Evolutionary conservation across 2,797 vertebrate genomes (phyloP).

Genomic region (Acipenser transmontanus): DNA sequence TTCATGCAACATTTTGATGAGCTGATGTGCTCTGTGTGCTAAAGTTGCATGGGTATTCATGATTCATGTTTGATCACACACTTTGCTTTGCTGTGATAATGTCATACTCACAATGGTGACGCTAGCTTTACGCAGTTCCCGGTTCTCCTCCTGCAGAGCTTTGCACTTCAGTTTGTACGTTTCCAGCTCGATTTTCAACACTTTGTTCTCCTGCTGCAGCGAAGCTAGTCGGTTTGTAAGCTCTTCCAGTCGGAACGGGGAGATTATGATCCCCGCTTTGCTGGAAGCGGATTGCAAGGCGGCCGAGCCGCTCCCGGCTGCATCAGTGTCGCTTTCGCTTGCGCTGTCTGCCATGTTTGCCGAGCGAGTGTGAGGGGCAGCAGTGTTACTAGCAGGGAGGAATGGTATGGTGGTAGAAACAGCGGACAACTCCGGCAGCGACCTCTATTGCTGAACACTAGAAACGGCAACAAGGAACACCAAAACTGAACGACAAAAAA

Average conservation of each 20-base stretch:
- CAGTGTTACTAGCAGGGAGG: conserved; percentile 24
- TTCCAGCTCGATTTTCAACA: conserved; percentile 96
- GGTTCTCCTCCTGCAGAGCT: conserved; percentile 95
- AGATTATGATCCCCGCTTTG: conserved; percentile 87
- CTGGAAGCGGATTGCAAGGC: conserved; percentile 66
- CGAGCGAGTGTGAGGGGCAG: conserved; percentile 45
- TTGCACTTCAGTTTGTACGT: conserved; percentile 99
- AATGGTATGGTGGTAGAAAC: conserved; percentile 14
- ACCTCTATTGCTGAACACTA: conserved; percentile 14
- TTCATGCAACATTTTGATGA: too few species aligned
- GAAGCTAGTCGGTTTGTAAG: conserved; percentile 90
- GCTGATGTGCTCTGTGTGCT: too few species aligned
- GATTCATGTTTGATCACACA: neutral
- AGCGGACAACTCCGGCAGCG: conserved; percentile 15
- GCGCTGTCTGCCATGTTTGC: conserved; percentile 70
- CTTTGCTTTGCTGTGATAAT: neutral
- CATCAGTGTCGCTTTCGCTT: conserved; percentile 78
- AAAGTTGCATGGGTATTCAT: too few species aligned
- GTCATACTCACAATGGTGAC: conserved; percentile 90
- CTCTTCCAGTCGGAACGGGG: conserved; percentile 88
- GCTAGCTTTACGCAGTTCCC: conserved; percentile 95
- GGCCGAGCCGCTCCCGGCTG: conserved; percentile 59
- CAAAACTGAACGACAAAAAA: neutral
- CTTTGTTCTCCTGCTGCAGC: conserved; percentile 95
- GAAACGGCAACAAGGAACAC: conserved; percentile 8